Conservation (phyloP, 2,888 invertebrate species). For the Epsilonema sp. region DNA sequence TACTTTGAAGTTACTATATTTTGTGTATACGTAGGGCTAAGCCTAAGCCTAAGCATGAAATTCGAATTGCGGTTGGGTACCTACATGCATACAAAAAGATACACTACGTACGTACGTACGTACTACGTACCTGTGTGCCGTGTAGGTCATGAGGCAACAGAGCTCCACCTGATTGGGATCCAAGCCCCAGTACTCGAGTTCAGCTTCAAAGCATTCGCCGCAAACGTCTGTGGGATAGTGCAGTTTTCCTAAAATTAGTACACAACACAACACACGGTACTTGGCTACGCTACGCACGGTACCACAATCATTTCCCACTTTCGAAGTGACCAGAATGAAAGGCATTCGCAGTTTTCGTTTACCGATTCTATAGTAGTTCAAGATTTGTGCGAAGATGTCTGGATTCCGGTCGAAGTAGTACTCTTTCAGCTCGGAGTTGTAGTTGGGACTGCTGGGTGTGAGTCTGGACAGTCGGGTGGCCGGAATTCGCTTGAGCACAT, state of each 20-base stretch:
- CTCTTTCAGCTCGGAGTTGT: conserved; percentile 91
- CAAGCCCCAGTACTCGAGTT: conserved; percentile 38
- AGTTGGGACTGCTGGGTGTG: conserved; percentile 85
- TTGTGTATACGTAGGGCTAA: too few species aligned
- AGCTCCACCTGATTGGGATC: conserved; percentile 40
- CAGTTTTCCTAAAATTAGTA: conserved; percentile 37
- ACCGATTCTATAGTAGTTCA: conserved; percentile 55
- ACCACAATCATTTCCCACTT: too few species aligned
- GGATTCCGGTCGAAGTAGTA: conserved; percentile 88
- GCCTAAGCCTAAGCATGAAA: too few species aligned
- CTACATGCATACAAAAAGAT: too few species aligned
- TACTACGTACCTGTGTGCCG: conserved; percentile 43
- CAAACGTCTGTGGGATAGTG: conserved; percentile 40
- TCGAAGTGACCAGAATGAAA: too few species aligned
- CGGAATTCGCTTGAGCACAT: conserved; percentile 66
- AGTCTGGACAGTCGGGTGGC: conserved; percentile 56
- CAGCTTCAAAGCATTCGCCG: conserved; percentile 39
- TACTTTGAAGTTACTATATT: too few species aligned
- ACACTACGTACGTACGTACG: too few species aligned
- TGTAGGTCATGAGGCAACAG: conserved; percentile 64
- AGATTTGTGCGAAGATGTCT: conserved; percentile 60
- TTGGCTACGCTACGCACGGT: too few species aligned
- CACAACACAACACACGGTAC: too few species aligned
- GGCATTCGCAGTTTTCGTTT: not conserved
- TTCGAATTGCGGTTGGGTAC: too few species aligned